Evolutionary conservation across 2,113 vertebrate genomes (phyloP).

Genomic region (Oreochromis aureus): DNA sequence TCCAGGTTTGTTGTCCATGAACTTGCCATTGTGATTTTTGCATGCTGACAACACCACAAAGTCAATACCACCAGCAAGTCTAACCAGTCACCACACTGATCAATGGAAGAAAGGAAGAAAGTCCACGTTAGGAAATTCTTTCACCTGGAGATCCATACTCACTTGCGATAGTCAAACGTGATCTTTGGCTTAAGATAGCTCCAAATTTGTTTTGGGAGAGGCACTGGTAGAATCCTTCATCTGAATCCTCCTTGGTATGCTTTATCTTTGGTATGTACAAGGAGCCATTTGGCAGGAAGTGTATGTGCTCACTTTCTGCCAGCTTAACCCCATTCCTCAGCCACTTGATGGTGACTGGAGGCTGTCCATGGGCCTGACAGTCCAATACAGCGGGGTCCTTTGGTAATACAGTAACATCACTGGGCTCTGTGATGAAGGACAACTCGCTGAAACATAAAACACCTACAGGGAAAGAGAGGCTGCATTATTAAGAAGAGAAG

Average conservation of each 20-base stretch:
- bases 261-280: slow-evolving; percentile 84
- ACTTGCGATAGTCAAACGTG: slow-evolving; percentile 88
- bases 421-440: slow-evolving; percentile 88
- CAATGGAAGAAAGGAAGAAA: neutral
- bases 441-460: slow-evolving; percentile 85
- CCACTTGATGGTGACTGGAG: slow-evolving; percentile 86
- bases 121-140: neutral
- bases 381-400: slow-evolving; percentile 81
- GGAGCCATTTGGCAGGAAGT: slow-evolving; percentile 84
- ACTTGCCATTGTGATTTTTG: slow-evolving; percentile 36
- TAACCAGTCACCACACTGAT: neutral
- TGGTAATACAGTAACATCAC: slow-evolving; percentile 77
- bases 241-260: slow-evolving; percentile 77
- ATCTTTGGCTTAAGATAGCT: slow-evolving; percentile 93
- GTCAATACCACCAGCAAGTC: neutral
- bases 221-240: slow-evolving; percentile 94
- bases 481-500: neutral
- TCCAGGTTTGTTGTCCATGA: slow-evolving; percentile 50
- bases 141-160: slow-evolving; percentile 64
- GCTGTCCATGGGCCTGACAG: slow-evolving; percentile 87
- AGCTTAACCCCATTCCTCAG: slow-evolving; percentile 85
- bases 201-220: slow-evolving; percentile 90
- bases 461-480: slow-evolving; percentile 61
- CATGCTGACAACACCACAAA: slow-evolving; percentile 29
- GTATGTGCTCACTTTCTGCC: slow-evolving; percentile 77